Evolutionary conservation across 2,888 invertebrate species (phyloP), one percentile per base, ranked within the genome.

Genomic region (Julus scanicus): DNA sequence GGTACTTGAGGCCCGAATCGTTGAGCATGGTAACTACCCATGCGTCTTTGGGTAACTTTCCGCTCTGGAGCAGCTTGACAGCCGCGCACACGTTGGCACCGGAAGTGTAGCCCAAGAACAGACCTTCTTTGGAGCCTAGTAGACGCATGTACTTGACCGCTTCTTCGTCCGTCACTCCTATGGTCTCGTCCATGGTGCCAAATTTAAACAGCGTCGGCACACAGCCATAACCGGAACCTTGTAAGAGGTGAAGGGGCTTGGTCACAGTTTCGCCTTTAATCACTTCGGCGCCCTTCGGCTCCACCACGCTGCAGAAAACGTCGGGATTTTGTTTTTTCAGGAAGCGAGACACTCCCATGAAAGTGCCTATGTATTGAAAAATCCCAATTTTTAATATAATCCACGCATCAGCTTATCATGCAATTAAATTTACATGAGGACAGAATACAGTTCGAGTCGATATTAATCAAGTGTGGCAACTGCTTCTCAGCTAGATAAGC

Each of bases 271-370:
- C 80, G 0, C 80, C 80, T 37, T 80, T 80, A 15, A 80, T 80
- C 37, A 80, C 80, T 37, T 80, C 80, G 37, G 80, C 80, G 29
- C 80, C 80, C 5, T 80, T 13, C 15, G 80, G 80, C 15, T 80
- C 80, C 37, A 80, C 80, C 1, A 80, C 80, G 37, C 37, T 15
- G 37, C 80, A 80, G 80, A 37, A 37, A 80, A 80, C 15, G 80
- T 80, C 80, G 80, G 80, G 80, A 29, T 80, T 80, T 37, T 80
- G 80, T 37, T 80, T 80, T 15, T 80, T 80, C 80, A 80, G 80
- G 80, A 80, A 80, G 15, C 80, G 80, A 80, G 80, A 80, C 80
- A 80, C 80, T 15, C 80, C 80, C 80, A 80, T 80, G 80, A 80
- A 80, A 80, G 80, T 80, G 80, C 80, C 80, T 80, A 37, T 8